Conservation (phyloP, 2,113 vertebrate species). For the Chauna torquata region DNA sequence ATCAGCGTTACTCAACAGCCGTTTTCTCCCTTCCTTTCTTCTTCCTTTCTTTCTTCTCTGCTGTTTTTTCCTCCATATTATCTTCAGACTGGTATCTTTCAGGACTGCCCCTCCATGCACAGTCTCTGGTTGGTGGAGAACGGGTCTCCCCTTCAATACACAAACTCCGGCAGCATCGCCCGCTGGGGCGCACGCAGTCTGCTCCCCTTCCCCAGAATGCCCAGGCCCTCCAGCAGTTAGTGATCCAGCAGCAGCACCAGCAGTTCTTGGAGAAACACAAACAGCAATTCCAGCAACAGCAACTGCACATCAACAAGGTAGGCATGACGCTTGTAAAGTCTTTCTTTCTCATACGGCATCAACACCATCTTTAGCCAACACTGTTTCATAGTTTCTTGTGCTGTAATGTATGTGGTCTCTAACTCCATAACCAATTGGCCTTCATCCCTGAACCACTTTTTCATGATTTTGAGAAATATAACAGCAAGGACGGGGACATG, state of each 20-base stretch:
- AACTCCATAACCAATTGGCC: not conserved
- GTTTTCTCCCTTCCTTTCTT: conserved; percentile 62
- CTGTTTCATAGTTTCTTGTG: rapidly evolving
- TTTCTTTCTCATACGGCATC: not conserved
- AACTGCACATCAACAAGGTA: conserved; percentile 96
- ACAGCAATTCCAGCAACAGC: conserved; percentile 96
- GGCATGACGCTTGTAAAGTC: not conserved
- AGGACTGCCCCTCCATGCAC: conserved; percentile 88
- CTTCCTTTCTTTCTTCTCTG: conserved; percentile 64
- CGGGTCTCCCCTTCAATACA: conserved; percentile 88
- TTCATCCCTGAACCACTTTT: not conserved
- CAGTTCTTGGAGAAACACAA: conserved; percentile 99
- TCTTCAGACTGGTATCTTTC: conserved; percentile 77
- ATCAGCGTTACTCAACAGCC: conserved; percentile 57
- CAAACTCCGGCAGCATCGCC: conserved; percentile 94
- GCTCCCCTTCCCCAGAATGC: conserved; percentile 94
- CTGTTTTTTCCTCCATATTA: conserved; percentile 70
- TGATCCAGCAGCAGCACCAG: conserved; percentile 98
- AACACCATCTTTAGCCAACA: rapidly evolving
- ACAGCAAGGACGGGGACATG: not conserved
- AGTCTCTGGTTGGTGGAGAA: conserved; percentile 79
- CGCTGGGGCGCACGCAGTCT: conserved; percentile 94
- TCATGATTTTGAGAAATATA: not conserved
- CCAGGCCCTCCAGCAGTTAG: conserved; percentile 95
- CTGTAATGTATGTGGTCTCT: not conserved